Conservation (phyloP, 2,113 vertebrate genomes). For the Tursiops truncatus region DNA sequence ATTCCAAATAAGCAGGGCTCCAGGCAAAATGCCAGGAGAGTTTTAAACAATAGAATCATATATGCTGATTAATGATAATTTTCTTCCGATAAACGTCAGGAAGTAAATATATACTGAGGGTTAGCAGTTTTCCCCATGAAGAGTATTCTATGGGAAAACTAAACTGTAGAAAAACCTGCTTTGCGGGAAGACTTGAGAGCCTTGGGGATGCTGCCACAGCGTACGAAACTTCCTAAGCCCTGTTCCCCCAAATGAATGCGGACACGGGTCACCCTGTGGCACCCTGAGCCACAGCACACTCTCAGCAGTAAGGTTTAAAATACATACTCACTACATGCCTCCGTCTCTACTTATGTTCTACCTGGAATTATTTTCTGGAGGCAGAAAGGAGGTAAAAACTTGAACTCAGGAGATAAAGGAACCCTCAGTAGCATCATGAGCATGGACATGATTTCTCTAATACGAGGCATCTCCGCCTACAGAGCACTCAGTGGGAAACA, state of each 20-base stretch:
- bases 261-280: not conserved
- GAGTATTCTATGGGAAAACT: not conserved
- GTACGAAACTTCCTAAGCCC: not conserved
- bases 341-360: not conserved
- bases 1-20: not conserved
- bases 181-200: not conserved
- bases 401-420: not conserved
- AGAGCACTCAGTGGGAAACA: not conserved
- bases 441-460: not conserved
- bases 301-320: not conserved
- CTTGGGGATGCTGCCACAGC: not conserved
- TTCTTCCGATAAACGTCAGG: conserved; percentile 14
- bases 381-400: not conserved
- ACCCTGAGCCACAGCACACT: not conserved
- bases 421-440: fast-evolving
- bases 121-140: not conserved
- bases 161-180: not conserved
- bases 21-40: conserved; percentile 14
- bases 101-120: conserved; percentile 5
- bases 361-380: not conserved
- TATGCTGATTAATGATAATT: conserved; percentile 37
- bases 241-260: not conserved
- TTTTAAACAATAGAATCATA: conserved; percentile 26
- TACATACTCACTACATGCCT: not conserved
- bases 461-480: not conserved